A percentile compares a stretch with the other conserved stretches of the same genome.
These are phyloP conservation scores for Scaptomyza flava DNA, from an alignment of 2,888 invertebrate species.

Conservation along the genomic window DNA sequence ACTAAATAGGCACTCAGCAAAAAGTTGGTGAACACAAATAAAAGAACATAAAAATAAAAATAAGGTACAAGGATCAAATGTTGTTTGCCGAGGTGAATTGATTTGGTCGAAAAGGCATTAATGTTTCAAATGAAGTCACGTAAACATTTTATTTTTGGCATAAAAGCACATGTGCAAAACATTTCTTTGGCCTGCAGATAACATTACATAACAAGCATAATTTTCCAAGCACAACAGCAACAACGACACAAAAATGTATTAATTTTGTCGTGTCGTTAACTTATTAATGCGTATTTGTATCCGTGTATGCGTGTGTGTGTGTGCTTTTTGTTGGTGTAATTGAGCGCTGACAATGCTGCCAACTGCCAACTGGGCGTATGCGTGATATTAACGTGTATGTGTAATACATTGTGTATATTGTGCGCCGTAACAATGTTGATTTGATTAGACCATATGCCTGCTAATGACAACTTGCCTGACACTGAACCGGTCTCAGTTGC, in stretches of 20 bases:
- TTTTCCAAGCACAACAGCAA: conserved; percentile 20
- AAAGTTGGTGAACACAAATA: conserved; percentile 41
- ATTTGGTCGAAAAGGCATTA: neutral
- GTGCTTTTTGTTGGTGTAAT: conserved; percentile 47
- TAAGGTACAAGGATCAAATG: neutral
- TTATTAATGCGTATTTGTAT: conserved; percentile 47
- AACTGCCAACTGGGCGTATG: conserved; percentile 39
- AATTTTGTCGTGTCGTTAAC: conserved; percentile 68
- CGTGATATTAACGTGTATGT: conserved; percentile 25
- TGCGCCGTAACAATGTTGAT: conserved; percentile 43
- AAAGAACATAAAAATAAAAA: conserved; percentile 17
- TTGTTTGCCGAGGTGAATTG: neutral
- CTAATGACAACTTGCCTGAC: conserved; percentile 49
- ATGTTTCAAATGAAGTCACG: conserved; percentile 73
- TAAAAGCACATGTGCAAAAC: conserved; percentile 56
- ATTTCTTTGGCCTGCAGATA: conserved; percentile 16
- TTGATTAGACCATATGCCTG: conserved; percentile 65
- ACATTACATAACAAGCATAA: conserved; percentile 39
- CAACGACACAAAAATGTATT: conserved; percentile 40
- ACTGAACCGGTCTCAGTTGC: conserved; percentile 3
- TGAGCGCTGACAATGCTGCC: conserved; percentile 50
- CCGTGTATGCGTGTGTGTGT: conserved; percentile 1
- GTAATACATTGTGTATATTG: conserved; percentile 2
- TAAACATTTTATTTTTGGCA: conserved; percentile 75
- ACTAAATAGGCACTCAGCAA: conserved; percentile 30